Conservation (phyloP, 2,797 vertebrate genomes). For the Ctenochaetus hawaiiensis region DNA sequence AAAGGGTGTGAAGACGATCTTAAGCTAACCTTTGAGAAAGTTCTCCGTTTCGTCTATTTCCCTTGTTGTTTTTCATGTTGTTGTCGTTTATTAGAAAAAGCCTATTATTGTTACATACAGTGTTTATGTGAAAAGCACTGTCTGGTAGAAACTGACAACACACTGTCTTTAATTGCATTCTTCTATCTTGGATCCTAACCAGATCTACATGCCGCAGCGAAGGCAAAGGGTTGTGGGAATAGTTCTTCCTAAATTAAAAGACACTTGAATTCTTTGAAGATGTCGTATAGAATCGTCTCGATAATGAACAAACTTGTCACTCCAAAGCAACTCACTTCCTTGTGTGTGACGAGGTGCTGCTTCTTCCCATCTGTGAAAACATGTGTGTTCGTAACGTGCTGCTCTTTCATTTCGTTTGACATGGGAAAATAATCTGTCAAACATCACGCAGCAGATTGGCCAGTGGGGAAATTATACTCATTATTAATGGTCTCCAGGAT, state of each 20-base stretch:
- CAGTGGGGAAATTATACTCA: slow-evolving; percentile 63
- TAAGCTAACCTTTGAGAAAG: slow-evolving; percentile 53
- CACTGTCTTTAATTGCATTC: slow-evolving; percentile 45
- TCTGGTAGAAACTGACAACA: slow-evolving; percentile 40
- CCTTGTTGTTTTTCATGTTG: slow-evolving; percentile 23
- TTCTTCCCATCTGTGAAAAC: slow-evolving; percentile 29
- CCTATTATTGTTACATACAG: not conserved
- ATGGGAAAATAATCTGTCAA: slow-evolving; percentile 64
- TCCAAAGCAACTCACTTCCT: slow-evolving; percentile 7
- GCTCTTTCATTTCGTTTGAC: slow-evolving; percentile 48
- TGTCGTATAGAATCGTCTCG: slow-evolving; percentile 3
- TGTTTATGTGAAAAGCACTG: slow-evolving; percentile 9
- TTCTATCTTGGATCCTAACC: slow-evolving; percentile 28
- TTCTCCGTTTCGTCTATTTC: slow-evolving; percentile 32
- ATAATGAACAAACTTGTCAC: slow-evolving; percentile 19
- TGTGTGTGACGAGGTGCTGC: not conserved
- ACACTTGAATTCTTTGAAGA: slow-evolving; percentile 25
- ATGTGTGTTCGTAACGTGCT: slow-evolving; percentile 22
- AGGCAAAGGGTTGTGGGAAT: slow-evolving; percentile 10
- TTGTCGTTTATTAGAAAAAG: slow-evolving; percentile 28
- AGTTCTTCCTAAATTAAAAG: slow-evolving; percentile 24
- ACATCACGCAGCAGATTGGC: slow-evolving; percentile 62
- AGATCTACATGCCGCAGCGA: slow-evolving; percentile 23
- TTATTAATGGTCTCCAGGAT: slow-evolving; percentile 81
- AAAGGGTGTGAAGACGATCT: slow-evolving; percentile 42